These are phyloP conservation scores for Ostrea denselamellosa DNA, from an alignment of 1,140 invertebrate genomes.

Conservation along the genomic window DNA sequence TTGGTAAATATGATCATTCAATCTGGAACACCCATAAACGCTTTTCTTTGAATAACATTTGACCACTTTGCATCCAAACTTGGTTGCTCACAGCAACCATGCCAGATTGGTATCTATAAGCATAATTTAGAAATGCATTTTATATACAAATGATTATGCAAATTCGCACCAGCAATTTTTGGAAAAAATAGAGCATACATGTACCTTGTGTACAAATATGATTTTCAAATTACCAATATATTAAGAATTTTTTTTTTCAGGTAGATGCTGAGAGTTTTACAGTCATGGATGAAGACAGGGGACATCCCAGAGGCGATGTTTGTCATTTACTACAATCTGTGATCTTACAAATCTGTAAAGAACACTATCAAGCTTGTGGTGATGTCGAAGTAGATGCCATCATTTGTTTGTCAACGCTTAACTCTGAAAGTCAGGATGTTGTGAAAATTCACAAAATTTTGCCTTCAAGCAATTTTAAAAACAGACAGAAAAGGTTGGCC, in stretches of 20 bases:
- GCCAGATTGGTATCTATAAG: neutral
- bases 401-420: slow-evolving; percentile 47
- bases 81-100: no score
- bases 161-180: neutral
- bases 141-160: no score
- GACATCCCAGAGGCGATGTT: slow-evolving; percentile 28
- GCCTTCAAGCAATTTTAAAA: slow-evolving; percentile 40
- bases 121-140: no score
- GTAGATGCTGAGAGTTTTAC: neutral
- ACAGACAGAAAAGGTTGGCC: neutral
- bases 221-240: no score
- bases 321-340: slow-evolving; percentile 41
- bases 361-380: slow-evolving; percentile 38
- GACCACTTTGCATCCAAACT: no score
- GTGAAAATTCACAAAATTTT: slow-evolving; percentile 51
- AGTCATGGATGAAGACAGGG: slow-evolving; percentile 24
- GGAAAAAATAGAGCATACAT: neutral
- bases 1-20: no score
- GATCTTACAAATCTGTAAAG: slow-evolving; percentile 41
- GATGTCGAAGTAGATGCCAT: slow-evolving; percentile 51
- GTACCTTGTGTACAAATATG: no score
- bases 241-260: neutral
- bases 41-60: no score
- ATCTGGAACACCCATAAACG: no score
- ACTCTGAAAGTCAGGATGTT: slow-evolving; percentile 36